Evolutionary conservation across 2,888 invertebrate genomes (phyloP), one percentile per base, ranked within the genome.

Genomic region (Podabrus alpinus): DNA sequence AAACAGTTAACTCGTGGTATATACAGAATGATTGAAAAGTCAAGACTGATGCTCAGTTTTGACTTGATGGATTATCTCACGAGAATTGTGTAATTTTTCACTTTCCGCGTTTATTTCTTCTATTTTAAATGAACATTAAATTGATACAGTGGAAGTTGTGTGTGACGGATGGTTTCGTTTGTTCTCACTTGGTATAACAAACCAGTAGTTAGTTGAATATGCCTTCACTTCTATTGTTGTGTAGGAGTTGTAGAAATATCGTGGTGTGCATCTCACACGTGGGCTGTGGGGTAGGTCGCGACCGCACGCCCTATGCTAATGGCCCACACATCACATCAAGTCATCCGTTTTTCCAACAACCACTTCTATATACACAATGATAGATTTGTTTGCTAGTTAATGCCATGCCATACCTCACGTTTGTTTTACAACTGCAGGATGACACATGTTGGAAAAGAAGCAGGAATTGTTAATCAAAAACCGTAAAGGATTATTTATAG

Each of bases 251-350:
- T 19, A 62, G 69, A 68, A 66, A 66, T 72, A 75, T 75, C 72
- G 59, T 71, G 45, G 74, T 82, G 80, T 79, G 78, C 80, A 81
- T 82, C 82, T 80, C 78, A 78, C 81, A 81, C 82, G 82, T 82
- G 82, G 82, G 82, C 80, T 79, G 81, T 82, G 79, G 82, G 82
- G 82, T 81, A 82, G 82, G 82, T 82, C 82, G 82, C 78, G 81
- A 79, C 80, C 78, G 81, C 80, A 80, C 82, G 82, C 81, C 82
- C 81, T 82, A 82, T 82, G 82, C 81, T 82, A 82, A 82, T 82
- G 79, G 81, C 82, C 82, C 82, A 82, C 82, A 82, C 82, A 82
- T 78, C 78, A 66, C 66, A 64, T 73, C 69, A 77, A 72, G 79
- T 74, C 76, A 77, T 73, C 77, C 80, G 78, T 79, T 81, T 25